A percentile compares a stretch with the other conserved stretches of the same genome.
phyloP scores from a whole-genome alignment of 2,113 vertebrate species.

The Arenaria interpres region DNA sequence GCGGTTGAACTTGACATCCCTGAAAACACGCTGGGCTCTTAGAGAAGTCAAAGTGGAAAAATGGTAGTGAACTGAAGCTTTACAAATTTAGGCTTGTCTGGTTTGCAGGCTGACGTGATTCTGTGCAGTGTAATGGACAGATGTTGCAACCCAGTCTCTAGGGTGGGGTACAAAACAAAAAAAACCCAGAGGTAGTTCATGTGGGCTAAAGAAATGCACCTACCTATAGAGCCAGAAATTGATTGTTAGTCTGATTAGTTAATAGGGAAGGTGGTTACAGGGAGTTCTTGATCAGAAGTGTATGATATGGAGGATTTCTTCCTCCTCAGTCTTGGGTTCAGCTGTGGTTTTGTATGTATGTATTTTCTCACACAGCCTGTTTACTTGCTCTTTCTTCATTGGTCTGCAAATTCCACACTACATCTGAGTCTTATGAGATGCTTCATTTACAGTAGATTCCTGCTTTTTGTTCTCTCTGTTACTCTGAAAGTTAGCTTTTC shows the following conservation, averaged over 20 bases:
- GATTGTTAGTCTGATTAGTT: background rate
- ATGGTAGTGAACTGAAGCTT: background rate
- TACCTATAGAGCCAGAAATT: background rate
- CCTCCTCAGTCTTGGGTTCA: background rate
- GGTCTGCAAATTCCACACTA: background rate
- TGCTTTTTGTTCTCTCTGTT: background rate
- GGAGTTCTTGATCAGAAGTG: background rate
- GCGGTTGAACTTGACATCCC: background rate
- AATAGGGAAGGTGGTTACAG: background rate
- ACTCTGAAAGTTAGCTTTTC: background rate
- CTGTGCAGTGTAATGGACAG: rapidly evolving
- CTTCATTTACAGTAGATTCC: background rate
- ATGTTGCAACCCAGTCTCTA: background rate
- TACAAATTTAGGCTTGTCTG: background rate
- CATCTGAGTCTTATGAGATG: background rate
- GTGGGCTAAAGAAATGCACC: background rate
- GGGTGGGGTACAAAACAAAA: background rate
- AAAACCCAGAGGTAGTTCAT: background rate
- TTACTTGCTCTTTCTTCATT: background rate
- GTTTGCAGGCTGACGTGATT: background rate
- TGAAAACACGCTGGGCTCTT: background rate
- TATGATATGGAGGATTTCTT: background rate
- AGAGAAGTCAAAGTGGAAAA: background rate
- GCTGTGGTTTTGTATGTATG: background rate
- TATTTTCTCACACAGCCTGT: background rate